These are phyloP conservation scores for Isichthys henryi DNA, from an alignment of 2,113 vertebrate genomes.

Conservation along the genomic window DNA sequence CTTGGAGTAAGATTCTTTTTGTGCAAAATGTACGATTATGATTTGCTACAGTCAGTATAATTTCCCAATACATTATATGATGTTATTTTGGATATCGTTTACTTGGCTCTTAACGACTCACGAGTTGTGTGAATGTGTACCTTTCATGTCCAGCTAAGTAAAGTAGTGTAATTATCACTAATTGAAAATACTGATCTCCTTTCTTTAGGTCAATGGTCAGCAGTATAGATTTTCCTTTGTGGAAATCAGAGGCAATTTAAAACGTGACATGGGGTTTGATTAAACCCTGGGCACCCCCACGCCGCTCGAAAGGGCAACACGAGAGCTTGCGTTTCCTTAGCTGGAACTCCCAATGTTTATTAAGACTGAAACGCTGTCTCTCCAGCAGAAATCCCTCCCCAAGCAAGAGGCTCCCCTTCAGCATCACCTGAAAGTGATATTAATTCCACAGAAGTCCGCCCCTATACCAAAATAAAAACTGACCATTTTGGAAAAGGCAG, in stretches of 20 bases:
- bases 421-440: neutral
- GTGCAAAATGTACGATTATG: neutral
- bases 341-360: neutral
- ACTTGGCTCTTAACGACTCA: neutral
- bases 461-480: neutral
- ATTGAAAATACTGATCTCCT: neutral
- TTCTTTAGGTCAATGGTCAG: slow-evolving; percentile 30
- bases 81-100: neutral
- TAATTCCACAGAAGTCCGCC: neutral
- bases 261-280: slow-evolving; percentile 47
- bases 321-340: neutral
- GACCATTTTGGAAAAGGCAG: neutral
- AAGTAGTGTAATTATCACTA: neutral
- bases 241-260: slow-evolving; percentile 31
- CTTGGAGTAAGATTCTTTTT: neutral
- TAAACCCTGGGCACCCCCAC: slow-evolving; percentile 38
- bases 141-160: neutral
- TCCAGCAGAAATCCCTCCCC: neutral
- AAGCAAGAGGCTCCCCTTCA: too few relatives aligned
- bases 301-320: neutral
- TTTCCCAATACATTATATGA: neutral
- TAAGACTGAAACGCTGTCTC: neutral
- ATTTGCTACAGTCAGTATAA: neutral
- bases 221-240: slow-evolving; percentile 10
- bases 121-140: neutral